These are phyloP conservation scores for Pandemis corylana DNA, from an alignment of 2,888 invertebrate genomes.

Conservation along the genomic window DNA sequence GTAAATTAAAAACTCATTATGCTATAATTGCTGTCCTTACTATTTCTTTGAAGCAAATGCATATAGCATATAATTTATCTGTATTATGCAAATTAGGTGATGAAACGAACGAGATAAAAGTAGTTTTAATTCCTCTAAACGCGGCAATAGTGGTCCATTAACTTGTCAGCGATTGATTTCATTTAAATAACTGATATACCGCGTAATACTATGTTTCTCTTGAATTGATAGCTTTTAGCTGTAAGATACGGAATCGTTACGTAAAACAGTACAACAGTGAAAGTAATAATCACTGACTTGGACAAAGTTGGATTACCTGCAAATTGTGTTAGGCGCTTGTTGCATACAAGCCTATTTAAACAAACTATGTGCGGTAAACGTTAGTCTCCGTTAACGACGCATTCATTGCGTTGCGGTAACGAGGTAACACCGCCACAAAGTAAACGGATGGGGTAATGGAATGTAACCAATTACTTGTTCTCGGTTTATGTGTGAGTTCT, in stretches of 20 bases:
- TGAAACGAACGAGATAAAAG: slow-evolving; percentile 26
- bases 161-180: slow-evolving; percentile 41
- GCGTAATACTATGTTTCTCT: slow-evolving; percentile 36
- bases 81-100: slow-evolving; percentile 27
- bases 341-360: slow-evolving; percentile 37
- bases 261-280: slow-evolving; percentile 49
- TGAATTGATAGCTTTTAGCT: slow-evolving; percentile 46
- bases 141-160: slow-evolving; percentile 22
- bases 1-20: not conserved
- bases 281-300: slow-evolving; percentile 51
- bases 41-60: slow-evolving; percentile 3
- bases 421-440: not conserved
- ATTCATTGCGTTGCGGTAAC: slow-evolving; percentile 30
- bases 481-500: slow-evolving; percentile 5
- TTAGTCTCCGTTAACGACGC: slow-evolving; percentile 11
- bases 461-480: slow-evolving; percentile 9
- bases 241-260: slow-evolving; percentile 45
- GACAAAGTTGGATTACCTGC: slow-evolving; percentile 45
- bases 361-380: slow-evolving; percentile 30
- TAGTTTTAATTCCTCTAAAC: slow-evolving; percentile 1
- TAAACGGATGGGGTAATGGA: slow-evolving; percentile 30
- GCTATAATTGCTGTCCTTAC: not conserved
- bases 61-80: not conserved
- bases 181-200: slow-evolving; percentile 42
- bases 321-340: slow-evolving; percentile 46